phyloP scores from a whole-genome alignment of 2,113 vertebrate genomes.

The Reinhardtius hippoglossoides region DNA sequence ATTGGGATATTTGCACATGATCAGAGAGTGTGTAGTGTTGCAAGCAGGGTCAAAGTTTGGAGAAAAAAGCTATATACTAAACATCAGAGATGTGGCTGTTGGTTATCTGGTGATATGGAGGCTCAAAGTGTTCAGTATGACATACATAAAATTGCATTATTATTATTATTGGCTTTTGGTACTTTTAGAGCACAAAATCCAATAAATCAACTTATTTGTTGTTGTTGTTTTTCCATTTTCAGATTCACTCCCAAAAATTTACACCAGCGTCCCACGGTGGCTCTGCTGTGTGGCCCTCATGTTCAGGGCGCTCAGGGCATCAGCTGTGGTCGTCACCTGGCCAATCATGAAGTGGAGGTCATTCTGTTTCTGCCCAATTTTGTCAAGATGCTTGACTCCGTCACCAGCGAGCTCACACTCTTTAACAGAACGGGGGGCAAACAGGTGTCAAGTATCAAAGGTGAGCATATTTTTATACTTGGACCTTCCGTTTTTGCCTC shows the following conservation, averaged over 20 bases:
- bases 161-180: not conserved
- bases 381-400: constrained; percentile 96
- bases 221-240: constrained; percentile 17
- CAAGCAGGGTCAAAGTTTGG: not conserved
- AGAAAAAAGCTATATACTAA: not conserved
- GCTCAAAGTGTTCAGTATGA: not conserved
- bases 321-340: constrained; percentile 95
- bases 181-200: not conserved
- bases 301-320: constrained; percentile 98
- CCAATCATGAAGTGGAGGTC: constrained; percentile 96
- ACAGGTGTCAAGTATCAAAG: constrained; percentile 95
- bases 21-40: not conserved
- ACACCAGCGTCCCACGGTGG: constrained; percentile 95
- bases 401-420: constrained; percentile 94
- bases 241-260: constrained; percentile 98
- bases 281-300: constrained; percentile 93
- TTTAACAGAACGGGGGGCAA: constrained; percentile 93
- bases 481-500: not conserved
- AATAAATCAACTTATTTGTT: not conserved
- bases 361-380: constrained; percentile 97
- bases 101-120: not conserved
- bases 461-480: constrained; percentile 67
- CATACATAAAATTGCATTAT: not conserved
- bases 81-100: not conserved
- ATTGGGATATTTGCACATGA: not conserved